A percentile compares a stretch with the other conserved stretches of the same genome.
These are phyloP conservation scores for Ellobius talpinus DNA, from an alignment of 2,113 vertebrate species.

Conservation along the genomic window DNA sequence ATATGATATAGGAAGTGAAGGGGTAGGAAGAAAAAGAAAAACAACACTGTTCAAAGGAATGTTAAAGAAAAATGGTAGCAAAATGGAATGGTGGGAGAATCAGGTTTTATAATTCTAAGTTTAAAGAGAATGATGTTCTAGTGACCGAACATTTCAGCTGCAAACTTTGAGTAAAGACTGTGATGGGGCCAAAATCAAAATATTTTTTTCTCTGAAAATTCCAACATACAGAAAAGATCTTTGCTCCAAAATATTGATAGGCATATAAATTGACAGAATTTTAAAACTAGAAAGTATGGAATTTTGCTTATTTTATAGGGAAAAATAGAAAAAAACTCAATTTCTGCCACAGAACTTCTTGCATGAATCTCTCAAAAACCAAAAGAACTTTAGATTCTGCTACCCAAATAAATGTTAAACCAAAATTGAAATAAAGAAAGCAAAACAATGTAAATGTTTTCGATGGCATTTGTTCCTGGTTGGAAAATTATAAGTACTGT, in stretches of 20 bases:
- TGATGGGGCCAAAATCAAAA: slow-evolving; percentile 30
- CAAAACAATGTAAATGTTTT: background rate
- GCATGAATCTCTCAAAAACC: slow-evolving; percentile 16
- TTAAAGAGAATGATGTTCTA: background rate
- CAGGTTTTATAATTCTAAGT: background rate
- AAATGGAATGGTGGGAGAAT: background rate
- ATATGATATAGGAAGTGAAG: background rate
- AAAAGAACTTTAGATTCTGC: background rate
- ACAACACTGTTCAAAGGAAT: background rate
- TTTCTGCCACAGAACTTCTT: background rate
- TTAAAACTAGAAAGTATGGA: slow-evolving; percentile 33
- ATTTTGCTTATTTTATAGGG: background rate
- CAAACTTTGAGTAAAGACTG: slow-evolving; percentile 41
- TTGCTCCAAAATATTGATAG: slow-evolving; percentile 70
- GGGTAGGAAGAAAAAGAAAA: background rate
- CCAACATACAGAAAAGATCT: background rate
- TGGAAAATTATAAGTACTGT: background rate
- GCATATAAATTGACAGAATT: slow-evolving; percentile 48
- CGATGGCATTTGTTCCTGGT: background rate
- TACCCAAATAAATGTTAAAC: slow-evolving; percentile 31
- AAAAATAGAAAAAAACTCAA: background rate
- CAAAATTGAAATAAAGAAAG: slow-evolving; percentile 40
- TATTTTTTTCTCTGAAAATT: slow-evolving; percentile 43
- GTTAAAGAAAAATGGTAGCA: background rate
- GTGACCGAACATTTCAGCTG: slow-evolving; percentile 19